Percentiles rank a stretch among this genome's conserved stretches.
These are phyloP conservation scores for Catamblyrhynchus diadema DNA, from an alignment of 2,797 vertebrate species.

Conservation along the genomic window DNA sequence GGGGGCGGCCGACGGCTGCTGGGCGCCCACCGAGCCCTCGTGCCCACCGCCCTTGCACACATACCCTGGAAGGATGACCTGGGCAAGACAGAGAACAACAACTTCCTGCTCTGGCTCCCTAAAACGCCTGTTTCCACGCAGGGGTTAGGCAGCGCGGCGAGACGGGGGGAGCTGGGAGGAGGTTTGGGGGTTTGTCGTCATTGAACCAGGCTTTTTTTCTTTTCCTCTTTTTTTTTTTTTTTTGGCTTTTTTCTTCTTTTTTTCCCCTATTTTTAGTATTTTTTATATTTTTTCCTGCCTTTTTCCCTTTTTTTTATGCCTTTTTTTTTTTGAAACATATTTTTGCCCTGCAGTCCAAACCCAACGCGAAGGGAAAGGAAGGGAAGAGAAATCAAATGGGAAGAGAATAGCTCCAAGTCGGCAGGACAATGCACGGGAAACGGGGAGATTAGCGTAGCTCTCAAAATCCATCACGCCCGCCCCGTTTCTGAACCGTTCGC, in stretches of 20 bases:
- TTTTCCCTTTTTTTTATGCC: neutral
- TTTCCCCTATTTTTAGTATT: neutral
- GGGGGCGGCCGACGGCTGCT: neutral
- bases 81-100: constrained; percentile 58
- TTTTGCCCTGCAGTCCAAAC: constrained; percentile 34
- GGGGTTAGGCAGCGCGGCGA: constrained; percentile 51
- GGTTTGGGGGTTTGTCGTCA: constrained; percentile 62
- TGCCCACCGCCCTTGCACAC: constrained; percentile 18
- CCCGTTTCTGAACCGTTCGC: constrained; percentile 15
- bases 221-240: neutral
- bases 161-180: constrained; percentile 63
- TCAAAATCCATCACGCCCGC: constrained; percentile 29
- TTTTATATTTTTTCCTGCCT: neutral
- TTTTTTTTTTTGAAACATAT: neutral
- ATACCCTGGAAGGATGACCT: constrained; percentile 58
- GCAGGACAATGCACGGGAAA: constrained; percentile 63
- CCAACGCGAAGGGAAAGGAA: neutral
- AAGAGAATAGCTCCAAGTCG: constrained; percentile 40
- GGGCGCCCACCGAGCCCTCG: neutral
- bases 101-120: constrained; percentile 67
- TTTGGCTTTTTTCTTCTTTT: neutral
- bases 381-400: neutral
- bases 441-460: constrained; percentile 51
- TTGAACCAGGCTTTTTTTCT: constrained; percentile 25
- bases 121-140: constrained; percentile 63